Evolutionary conservation across 1,140 invertebrate species (phyloP).

Genomic region (Phthorimaea operculella): DNA sequence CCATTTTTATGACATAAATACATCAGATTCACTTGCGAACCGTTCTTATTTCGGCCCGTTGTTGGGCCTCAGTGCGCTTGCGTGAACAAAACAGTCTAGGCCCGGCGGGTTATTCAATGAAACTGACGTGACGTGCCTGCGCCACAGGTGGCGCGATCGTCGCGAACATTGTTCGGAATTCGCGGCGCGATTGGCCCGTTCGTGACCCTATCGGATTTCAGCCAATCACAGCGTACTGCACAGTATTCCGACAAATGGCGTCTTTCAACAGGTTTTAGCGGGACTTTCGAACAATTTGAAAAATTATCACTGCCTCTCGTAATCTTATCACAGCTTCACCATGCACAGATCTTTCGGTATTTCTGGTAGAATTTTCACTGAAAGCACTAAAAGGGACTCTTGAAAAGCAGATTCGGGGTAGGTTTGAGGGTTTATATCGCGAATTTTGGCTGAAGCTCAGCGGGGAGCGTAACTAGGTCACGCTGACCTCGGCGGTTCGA

Average conservation of each 20-base stretch:
- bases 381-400: neutral
- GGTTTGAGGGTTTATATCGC: neutral
- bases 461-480: slow-evolving; percentile 39
- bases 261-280: slow-evolving; percentile 9
- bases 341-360: neutral
- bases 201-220: slow-evolving; percentile 18
- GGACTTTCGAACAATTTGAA: slow-evolving; percentile 18
- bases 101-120: slow-evolving; percentile 62
- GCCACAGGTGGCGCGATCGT: slow-evolving; percentile 58
- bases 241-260: slow-evolving; percentile 29
- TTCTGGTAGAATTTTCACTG: neutral
- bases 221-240: slow-evolving; percentile 36
- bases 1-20: slow-evolving; percentile 77
- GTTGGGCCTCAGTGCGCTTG: slow-evolving; percentile 63
- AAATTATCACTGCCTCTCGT: slow-evolving; percentile 13
- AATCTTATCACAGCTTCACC: slow-evolving; percentile 11
- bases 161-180: slow-evolving; percentile 30
- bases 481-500: slow-evolving; percentile 45
- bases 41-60: slow-evolving; percentile 63
- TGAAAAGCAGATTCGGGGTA: neutral
- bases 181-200: slow-evolving; percentile 32
- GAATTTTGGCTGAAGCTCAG: neutral
- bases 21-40: slow-evolving; percentile 69
- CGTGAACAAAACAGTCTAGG: slow-evolving; percentile 60
- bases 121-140: slow-evolving; percentile 34